Percentiles rank a stretch among this genome's conserved stretches.
phyloP scores from a whole-genome alignment of 2,113 vertebrate species.

The Phocoena phocoena region DNA sequence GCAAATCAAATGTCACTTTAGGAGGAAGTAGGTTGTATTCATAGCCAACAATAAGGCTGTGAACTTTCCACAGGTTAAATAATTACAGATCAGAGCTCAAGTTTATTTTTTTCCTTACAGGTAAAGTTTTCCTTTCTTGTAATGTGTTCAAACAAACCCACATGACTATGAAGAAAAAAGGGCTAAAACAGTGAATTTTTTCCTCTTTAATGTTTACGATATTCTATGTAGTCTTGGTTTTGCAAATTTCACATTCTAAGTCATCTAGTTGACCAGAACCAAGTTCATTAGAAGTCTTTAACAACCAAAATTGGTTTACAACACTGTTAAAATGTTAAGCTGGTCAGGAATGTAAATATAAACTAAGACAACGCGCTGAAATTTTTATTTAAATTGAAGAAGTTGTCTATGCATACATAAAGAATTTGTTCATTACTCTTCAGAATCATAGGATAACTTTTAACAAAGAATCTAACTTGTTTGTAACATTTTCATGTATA shows the following conservation, averaged over 20 bases:
- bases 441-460: neutral
- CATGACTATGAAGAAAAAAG: neutral
- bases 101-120: neutral
- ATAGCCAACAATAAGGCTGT: neutral
- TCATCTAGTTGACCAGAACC: neutral
- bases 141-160: neutral
- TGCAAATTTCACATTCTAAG: slow-evolving; percentile 14
- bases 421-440: neutral
- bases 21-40: neutral
- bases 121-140: neutral
- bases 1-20: neutral
- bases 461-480: neutral
- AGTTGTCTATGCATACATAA: neutral
- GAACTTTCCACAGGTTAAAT: neutral
- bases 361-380: neutral
- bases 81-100: neutral
- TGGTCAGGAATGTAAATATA: neutral
- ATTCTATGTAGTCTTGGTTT: neutral
- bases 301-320: neutral
- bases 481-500: neutral
- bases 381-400: slow-evolving; percentile 1
- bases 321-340: neutral
- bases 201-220: neutral
- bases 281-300: neutral
- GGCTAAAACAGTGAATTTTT: neutral